Percentiles rank a stretch among this genome's conserved stretches.
Conservation (phyloP, 2,113 vertebrate genomes). For the Leucopternis melanops region DNA sequence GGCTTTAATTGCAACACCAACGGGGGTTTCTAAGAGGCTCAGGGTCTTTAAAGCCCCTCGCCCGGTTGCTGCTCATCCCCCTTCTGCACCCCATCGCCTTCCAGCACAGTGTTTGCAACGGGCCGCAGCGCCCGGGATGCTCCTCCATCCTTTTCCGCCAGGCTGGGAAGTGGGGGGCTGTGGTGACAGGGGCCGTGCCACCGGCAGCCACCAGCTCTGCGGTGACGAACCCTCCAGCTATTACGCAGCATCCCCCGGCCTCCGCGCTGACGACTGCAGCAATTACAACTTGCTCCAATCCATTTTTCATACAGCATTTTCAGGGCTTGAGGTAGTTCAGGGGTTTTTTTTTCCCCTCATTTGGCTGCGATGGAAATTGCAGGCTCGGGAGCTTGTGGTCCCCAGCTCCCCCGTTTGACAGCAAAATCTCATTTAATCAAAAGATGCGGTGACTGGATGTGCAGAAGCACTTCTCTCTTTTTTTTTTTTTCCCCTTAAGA, state of each 20-base stretch:
- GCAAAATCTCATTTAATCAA: conserved; percentile 37
- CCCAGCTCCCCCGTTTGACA: conserved; percentile 28
- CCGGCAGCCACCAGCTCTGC: neutral
- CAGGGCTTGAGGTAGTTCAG: neutral
- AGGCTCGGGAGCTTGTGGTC: neutral
- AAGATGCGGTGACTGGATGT: conserved; percentile 16
- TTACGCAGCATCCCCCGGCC: neutral
- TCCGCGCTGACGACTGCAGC: neutral
- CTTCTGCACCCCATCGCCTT: neutral
- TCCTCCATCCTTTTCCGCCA: neutral
- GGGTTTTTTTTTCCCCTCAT: neutral
- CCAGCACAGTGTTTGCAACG: neutral
- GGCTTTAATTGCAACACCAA: neutral
- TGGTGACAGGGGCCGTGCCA: neutral
- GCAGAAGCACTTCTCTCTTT: neutral
- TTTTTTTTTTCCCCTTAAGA: neutral
- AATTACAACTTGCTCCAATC: neutral
- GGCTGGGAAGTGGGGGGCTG: neutral
- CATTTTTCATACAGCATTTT: neutral
- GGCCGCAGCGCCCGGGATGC: neutral
- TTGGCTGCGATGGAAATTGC: conserved; percentile 12
- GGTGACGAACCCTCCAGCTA: neutral
- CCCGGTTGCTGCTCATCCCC: neutral
- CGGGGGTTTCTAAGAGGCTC: neutral
- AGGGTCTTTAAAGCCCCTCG: neutral